Evolutionary conservation across 1,140 invertebrate genomes (phyloP), one percentile per base, ranked within the genome.

Genomic region (Aphaenogaster ashmeadi): DNA sequence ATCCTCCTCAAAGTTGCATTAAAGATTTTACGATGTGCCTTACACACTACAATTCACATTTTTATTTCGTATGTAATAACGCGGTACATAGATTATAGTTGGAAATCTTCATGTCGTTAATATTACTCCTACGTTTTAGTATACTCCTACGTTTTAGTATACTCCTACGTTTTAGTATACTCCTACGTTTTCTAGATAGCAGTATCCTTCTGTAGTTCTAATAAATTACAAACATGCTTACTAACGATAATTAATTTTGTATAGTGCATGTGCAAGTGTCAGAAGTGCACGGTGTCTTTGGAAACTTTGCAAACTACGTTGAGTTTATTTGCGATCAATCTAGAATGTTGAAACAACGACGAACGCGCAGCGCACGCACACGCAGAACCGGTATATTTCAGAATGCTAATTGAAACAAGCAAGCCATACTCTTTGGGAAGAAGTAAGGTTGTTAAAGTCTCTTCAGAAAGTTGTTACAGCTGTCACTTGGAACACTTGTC

Each of bases 371-470:
- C 11, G 5, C 7, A 21, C 13, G 58, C 44, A 41, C 9, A 38
- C 36, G 15, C 38, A n/a, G 0, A 52, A 67, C n/a, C 8, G 8
- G 36, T 21, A 18, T 54, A 44, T 72, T 74, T 72, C 21, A 60
- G 9, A 44, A 74, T 44, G 11, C 18, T 58, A 47, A 58, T 47
- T 64, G 41, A 74, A 83, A 72, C 18, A 36, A 72, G 27, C 27
- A 27, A 58, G 3, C 5, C 11, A 2, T 72, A 60, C 11, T 21
- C 44, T 33, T 44, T 8, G 13, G 6, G 13, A 74, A 74, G 66
- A 83, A 83, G 13, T 27, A 41, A 80, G n/a, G 6, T 36, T 74
- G 41, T 83, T 83, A 83, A 74, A 83, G 41, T 83, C 67, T 47
- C 41, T n/a, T 60, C 38, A 27, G 38, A 60, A 83, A 83, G 52